Evolutionary conservation across 2,888 invertebrate species (phyloP), one percentile per base, ranked within the genome.

Genomic region (Calliphora vomitoria): DNA sequence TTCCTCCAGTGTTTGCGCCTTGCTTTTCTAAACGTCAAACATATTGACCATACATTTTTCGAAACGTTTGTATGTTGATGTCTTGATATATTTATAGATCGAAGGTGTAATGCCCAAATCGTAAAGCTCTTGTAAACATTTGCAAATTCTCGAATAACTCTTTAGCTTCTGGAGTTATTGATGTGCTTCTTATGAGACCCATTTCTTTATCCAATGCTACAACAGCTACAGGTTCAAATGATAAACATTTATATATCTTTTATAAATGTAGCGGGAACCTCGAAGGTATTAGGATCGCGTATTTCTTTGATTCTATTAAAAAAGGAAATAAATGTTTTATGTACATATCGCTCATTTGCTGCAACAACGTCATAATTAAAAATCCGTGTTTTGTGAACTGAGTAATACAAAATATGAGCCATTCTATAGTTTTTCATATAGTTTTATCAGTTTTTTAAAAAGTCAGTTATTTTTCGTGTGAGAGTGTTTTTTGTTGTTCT

Each of bases 171-270:
- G 83, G 13, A 0, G 58, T 55, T 3, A 78, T 78, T 1, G 72
- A 60, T 8, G 87, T 84, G n/a, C 81, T 86, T 10, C 89, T 85
- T 1, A 92, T 88, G 5, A 92, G 58, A 4, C 92, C 92, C n/a
- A 93, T 83, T 66, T 92, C 88, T 6, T 90, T 93, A 82, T 94
- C 93, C 25, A 94, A 88, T 0, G 94, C 94, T n/a, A 94, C 92
- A 0, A 92, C 90, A 5, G 92, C 92, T 3, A 94, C 91, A 0
- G 94, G 95, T 92, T 96, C 96, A 20, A 96, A 92, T 15, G 95
- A 94, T 94, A 95, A 95, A 90, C 94, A 94, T 78, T 94, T 94
- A n/a, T 2, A 95, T 90, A 88, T 95, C 94, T 8, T 94, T 93
- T 0, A 92, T 84, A 86, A 95, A 95, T 89, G 95, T 90, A 0